A percentile compares a stretch with the other conserved stretches of the same genome.
phyloP scores from a whole-genome alignment of 2,797 vertebrate species.

The Nannoperca obscura region DNA sequence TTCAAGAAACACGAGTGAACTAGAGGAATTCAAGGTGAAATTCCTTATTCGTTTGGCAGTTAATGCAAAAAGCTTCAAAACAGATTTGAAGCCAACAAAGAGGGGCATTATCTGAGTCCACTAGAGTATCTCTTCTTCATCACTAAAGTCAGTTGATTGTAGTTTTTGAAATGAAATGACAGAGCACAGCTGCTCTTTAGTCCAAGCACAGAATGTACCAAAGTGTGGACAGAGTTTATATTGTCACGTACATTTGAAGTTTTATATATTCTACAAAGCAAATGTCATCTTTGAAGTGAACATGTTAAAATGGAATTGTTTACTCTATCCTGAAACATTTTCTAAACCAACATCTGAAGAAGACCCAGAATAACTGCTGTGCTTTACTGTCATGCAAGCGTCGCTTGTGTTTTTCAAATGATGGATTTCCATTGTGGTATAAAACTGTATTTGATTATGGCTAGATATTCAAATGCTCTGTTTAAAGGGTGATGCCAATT shows the following conservation, averaged over 20 bases:
- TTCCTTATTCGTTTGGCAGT: neutral
- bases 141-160: constrained; percentile 1
- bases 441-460: constrained; percentile 61
- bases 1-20: neutral
- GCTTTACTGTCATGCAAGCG: constrained; percentile 22
- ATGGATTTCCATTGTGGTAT: constrained; percentile 44
- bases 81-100: neutral
- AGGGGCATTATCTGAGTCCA: constrained; percentile 8
- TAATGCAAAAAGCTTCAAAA: neutral
- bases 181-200: constrained; percentile 17
- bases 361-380: neutral
- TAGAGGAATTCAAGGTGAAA: neutral
- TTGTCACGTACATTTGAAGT: constrained; percentile 10
- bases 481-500: constrained; percentile 77
- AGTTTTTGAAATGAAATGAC: neutral
- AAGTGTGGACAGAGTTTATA: constrained; percentile 29
- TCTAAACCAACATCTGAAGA: neutral
- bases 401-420: constrained; percentile 32
- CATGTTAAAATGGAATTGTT: neutral
- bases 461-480: constrained; percentile 66
- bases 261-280: constrained; percentile 21
- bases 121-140: constrained; percentile 15
- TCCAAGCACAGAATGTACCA: constrained; percentile 63
- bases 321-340: constrained; percentile 21
- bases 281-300: neutral